These are phyloP conservation scores for Amphibalanus amphitrite DNA, from an alignment of 1,140 invertebrate genomes.

Conservation along the genomic window DNA sequence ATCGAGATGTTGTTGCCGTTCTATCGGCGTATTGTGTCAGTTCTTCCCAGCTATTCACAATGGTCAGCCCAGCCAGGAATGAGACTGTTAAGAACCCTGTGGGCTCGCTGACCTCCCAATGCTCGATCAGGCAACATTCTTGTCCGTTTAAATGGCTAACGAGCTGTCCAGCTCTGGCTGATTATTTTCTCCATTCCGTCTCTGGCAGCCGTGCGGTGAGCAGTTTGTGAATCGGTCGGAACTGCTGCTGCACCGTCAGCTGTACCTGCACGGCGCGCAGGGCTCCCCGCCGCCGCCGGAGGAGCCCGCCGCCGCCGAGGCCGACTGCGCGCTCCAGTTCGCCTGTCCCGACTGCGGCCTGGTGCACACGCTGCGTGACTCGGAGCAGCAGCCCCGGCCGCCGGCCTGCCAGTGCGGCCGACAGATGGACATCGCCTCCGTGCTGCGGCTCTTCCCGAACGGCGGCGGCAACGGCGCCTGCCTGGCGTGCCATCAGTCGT, in stretches of 20 bases:
- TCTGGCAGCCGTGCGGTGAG: background rate
- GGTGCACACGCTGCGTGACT: background rate
- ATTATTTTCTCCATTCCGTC: background rate
- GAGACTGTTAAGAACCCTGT: too few relatives aligned
- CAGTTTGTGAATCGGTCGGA: background rate
- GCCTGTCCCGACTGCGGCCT: background rate
- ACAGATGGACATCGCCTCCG: background rate
- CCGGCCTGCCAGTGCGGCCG: background rate
- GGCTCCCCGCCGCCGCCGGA: background rate
- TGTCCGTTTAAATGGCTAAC: too few relatives aligned
- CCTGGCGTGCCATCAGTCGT: background rate
- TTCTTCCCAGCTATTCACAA: too few relatives aligned
- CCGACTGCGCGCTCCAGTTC: background rate
- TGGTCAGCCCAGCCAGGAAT: too few relatives aligned
- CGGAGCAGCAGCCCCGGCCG: background rate
- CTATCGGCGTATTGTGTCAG: too few relatives aligned
- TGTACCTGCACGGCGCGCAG: background rate
- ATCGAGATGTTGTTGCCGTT: too few relatives aligned
- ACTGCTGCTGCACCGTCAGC: background rate
- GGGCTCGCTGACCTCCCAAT: too few relatives aligned
- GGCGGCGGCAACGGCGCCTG: background rate
- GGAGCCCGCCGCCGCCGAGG: background rate
- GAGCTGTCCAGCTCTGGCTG: too few relatives aligned
- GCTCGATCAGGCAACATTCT: too few relatives aligned
- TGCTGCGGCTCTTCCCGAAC: background rate